These are phyloP conservation scores for Homarus americanus DNA, from an alignment of 1,140 invertebrate genomes.

Conservation along the genomic window DNA sequence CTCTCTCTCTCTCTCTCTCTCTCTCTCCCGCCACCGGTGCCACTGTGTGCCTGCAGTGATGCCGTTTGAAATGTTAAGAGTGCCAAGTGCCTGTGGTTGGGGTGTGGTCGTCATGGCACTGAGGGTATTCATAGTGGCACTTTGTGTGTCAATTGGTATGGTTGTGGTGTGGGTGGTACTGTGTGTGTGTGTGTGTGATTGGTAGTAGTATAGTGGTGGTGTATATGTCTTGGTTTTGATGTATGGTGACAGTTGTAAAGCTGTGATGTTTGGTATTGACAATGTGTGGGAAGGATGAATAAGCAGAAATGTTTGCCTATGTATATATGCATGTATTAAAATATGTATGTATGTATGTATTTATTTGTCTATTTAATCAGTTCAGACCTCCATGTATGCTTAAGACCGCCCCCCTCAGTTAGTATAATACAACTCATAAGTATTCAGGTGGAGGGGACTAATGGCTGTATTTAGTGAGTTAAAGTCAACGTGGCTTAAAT, in stretches of 20 bases:
- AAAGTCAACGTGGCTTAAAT: neutral
- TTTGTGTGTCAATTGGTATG: neutral
- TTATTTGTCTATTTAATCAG: too few species aligned
- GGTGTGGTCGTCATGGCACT: slow-evolving; percentile 10
- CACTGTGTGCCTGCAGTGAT: slow-evolving; percentile 19
- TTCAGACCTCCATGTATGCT: too few species aligned
- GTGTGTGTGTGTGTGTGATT: neutral
- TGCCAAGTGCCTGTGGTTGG: slow-evolving; percentile 19
- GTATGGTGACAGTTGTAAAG: neutral
- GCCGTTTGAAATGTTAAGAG: slow-evolving; percentile 15
- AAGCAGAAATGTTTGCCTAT: too few species aligned
- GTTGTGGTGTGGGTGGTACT: neutral
- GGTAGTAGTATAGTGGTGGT: neutral
- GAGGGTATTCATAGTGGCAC: neutral
- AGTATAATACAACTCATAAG: too few species aligned
- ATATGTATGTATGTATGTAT: too few species aligned
- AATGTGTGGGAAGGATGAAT: neutral
- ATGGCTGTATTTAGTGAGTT: too few species aligned
- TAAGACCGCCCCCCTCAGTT: too few species aligned
- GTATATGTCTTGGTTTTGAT: neutral
- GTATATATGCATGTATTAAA: too few species aligned
- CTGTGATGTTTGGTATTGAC: too few species aligned
- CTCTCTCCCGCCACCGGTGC: too few species aligned
- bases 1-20: too few species aligned
- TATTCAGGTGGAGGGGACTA: too few species aligned